Conservation (phyloP, 1,140 invertebrate species). For the Philaenus spumarius region DNA sequence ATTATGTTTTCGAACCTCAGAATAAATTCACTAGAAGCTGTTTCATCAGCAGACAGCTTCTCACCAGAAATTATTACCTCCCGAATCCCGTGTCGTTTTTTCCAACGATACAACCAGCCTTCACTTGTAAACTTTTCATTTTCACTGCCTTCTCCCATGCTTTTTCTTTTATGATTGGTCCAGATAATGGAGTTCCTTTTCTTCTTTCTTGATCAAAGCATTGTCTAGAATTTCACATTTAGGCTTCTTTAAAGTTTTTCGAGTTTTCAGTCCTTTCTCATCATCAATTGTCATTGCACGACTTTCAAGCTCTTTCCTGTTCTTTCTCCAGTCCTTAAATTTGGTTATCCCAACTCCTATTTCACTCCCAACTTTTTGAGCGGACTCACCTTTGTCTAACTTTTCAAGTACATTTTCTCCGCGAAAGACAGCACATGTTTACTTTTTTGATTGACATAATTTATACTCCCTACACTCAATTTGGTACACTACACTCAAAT, state of each 20-base stretch:
- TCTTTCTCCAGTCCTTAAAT: slow-evolving; percentile 4
- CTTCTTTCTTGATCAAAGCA: slow-evolving; percentile 1
- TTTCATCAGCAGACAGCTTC: slow-evolving; percentile 1
- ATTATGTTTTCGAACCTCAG: neutral
- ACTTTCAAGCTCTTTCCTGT: neutral
- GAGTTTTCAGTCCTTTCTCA: neutral
- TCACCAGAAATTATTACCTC: neutral
- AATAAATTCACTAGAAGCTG: neutral
- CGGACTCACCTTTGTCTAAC: neutral
- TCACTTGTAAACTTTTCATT: neutral
- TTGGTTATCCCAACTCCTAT: neutral
- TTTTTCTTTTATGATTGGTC: neutral
- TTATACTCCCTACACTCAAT: no score
- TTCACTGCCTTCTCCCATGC: neutral
- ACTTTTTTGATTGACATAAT: no score
- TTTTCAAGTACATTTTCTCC: neutral
- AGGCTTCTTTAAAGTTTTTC: slow-evolving; percentile 12
- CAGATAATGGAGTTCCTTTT: slow-evolving; percentile 1
- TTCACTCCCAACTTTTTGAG: neutral
- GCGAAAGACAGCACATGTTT: no score
- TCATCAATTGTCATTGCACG: neutral
- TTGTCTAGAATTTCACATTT: neutral
- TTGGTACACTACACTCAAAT: no score
- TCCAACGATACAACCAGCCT: slow-evolving; percentile 11
- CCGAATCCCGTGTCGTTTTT: neutral